A percentile compares a stretch with the other conserved stretches of the same genome.
Conservation (phyloP, 2,888 invertebrate genomes). For the Aleiodes alternator region DNA sequence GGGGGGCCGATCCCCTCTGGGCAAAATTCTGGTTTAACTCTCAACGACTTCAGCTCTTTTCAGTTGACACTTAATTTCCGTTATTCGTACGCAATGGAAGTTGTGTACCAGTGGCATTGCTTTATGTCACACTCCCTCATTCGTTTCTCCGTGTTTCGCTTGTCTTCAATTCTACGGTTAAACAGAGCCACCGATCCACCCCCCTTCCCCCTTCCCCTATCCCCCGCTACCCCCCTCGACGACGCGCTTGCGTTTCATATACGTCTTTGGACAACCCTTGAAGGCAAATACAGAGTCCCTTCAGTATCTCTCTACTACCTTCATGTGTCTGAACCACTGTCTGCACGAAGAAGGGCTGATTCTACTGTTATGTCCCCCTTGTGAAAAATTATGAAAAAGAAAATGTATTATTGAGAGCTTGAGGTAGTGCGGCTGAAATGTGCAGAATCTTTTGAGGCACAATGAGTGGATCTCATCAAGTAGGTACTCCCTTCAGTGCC, state of each 20-base stretch:
- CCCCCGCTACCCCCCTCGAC: not conserved
- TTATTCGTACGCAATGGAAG: slow-evolving; percentile 72
- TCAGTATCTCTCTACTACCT: slow-evolving; percentile 29
- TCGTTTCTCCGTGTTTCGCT: slow-evolving; percentile 56
- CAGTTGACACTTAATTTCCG: slow-evolving; percentile 76
- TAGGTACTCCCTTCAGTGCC: not conserved
- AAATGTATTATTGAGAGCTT: not conserved
- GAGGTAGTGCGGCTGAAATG: not conserved
- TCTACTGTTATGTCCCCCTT: slow-evolving; percentile 22
- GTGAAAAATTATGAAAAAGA: slow-evolving; percentile 5
- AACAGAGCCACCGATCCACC: slow-evolving; percentile 56
- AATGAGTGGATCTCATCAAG: not conserved
- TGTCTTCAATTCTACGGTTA: slow-evolving; percentile 67
- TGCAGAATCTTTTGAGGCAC: not conserved
- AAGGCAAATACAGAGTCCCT: slow-evolving; percentile 26
- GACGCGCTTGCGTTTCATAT: slow-evolving; percentile 48
- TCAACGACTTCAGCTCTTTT: slow-evolving; percentile 61
- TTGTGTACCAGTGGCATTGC: slow-evolving; percentile 61
- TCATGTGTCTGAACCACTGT: slow-evolving; percentile 32
- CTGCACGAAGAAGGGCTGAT: slow-evolving; percentile 33
- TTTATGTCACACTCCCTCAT: slow-evolving; percentile 66
- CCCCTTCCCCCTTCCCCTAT: slow-evolving; percentile 29
- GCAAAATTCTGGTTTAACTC: slow-evolving; percentile 41
- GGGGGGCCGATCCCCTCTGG: slow-evolving; percentile 6
- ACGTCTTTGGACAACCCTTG: slow-evolving; percentile 40